These are phyloP conservation scores for Mormoops blainvillei DNA, from an alignment of 2,113 vertebrate genomes.

Conservation along the genomic window DNA sequence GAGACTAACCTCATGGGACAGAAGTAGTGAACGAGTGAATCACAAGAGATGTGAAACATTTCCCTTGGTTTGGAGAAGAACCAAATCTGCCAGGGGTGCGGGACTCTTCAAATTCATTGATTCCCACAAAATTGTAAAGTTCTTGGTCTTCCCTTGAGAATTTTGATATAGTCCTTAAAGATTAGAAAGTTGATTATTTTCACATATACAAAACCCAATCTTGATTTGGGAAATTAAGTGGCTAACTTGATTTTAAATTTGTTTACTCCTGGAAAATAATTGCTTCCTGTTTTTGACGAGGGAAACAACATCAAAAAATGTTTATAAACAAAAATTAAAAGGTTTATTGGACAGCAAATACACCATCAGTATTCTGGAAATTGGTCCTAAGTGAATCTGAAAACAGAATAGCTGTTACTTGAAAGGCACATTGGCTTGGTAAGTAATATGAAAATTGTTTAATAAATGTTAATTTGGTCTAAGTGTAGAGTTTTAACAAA, in stretches of 20 bases:
- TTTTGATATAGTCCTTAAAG: constrained; percentile 26
- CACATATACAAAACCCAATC: constrained; percentile 22
- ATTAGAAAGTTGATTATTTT: constrained; percentile 47
- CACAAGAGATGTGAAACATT: constrained; percentile 53
- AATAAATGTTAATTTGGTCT: constrained; percentile 63
- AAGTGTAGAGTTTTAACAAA: constrained; percentile 53
- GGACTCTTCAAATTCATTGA: constrained; percentile 50
- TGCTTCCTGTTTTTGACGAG: constrained; percentile 67
- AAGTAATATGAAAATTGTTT: constrained; percentile 66
- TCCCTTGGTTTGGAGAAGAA: constrained; percentile 39
- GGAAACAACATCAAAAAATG: constrained; percentile 57
- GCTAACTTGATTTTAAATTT: constrained; percentile 62
- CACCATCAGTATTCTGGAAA: constrained; percentile 38
- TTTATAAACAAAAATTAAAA: constrained; percentile 70
- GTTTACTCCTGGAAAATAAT: constrained; percentile 64
- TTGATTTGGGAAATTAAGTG: constrained; percentile 28
- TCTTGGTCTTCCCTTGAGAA: constrained; percentile 38
- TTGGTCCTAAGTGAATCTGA: constrained; percentile 56
- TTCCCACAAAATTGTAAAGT: constrained; percentile 52
- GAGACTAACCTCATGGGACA: constrained; percentile 2
- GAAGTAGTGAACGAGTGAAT: constrained; percentile 55
- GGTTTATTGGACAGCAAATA: constrained; percentile 53
- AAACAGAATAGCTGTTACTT: constrained; percentile 42
- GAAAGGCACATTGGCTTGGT: constrained; percentile 47
- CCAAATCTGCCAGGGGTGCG: background rate